Evolutionary conservation across 2,888 invertebrate species (phyloP).

Genomic region (Cartodere bifasciata): DNA sequence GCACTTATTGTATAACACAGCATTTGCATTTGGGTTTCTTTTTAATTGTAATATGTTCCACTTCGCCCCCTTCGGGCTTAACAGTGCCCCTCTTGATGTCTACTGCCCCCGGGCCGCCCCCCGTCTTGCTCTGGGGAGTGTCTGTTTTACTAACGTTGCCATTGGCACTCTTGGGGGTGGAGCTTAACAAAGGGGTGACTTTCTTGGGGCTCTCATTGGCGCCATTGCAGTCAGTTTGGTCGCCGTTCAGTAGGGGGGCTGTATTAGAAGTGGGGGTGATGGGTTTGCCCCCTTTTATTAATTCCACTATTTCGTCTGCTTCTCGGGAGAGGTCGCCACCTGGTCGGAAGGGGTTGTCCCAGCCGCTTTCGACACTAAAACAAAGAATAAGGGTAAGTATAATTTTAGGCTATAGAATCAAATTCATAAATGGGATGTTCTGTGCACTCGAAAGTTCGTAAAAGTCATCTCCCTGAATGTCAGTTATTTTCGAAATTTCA

Average conservation of each 20-base stretch:
- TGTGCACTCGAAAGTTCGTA: no score
- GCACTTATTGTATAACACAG: constrained; percentile 79
- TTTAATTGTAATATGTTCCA: constrained; percentile 85
- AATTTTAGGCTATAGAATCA: neutral
- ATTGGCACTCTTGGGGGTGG: constrained; percentile 26
- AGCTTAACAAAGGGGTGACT: constrained; percentile 16
- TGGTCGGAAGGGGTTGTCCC: constrained; percentile 96
- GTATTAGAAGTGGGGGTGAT: constrained; percentile 60
- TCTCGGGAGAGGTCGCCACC: constrained; percentile 90
- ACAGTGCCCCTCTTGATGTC: constrained; percentile 63
- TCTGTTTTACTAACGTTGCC: constrained; percentile 31
- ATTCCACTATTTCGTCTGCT: constrained; percentile 91
- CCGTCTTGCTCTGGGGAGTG: constrained; percentile 33
- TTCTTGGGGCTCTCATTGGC: constrained; percentile 33
- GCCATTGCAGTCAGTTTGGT: constrained; percentile 31
- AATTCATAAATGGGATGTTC: no score
- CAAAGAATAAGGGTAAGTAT: constrained; percentile 12
- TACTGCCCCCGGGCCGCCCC: constrained; percentile 42
- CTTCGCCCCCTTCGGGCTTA: constrained; percentile 57
- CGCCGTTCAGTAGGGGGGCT: constrained; percentile 39
- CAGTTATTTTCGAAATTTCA: no score
- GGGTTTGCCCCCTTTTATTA: constrained; percentile 84
- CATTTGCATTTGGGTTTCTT: constrained; percentile 93
- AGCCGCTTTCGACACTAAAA: constrained; percentile 85
- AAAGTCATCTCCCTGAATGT: no score